Evolutionary conservation across 2,113 vertebrate species (phyloP).

Genomic region (Xiphophorus couchianus): DNA sequence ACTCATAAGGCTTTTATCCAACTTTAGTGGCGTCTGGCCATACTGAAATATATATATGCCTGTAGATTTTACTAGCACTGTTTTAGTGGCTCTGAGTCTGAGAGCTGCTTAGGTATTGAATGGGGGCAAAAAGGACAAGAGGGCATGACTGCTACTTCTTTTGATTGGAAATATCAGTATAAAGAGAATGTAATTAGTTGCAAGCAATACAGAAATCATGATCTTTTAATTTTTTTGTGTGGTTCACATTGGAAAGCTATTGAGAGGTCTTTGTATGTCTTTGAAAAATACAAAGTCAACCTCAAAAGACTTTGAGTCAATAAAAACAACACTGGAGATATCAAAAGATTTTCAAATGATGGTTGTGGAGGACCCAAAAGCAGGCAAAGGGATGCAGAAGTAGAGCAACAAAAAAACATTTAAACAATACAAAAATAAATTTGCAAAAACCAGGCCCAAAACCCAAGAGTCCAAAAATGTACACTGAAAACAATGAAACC

Average conservation of each 20-base stretch:
- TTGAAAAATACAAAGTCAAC: not conserved
- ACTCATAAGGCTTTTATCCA: constrained; percentile 65
- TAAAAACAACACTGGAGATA: not conserved
- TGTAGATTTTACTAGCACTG: not conserved
- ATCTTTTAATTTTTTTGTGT: too few relatives aligned
- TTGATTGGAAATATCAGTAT: not conserved
- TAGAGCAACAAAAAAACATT: too few relatives aligned
- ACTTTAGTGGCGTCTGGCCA: constrained; percentile 49
- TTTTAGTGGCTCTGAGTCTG: not conserved
- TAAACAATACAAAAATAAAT: too few relatives aligned
- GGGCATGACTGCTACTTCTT: not conserved
- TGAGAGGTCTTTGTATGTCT: not conserved
- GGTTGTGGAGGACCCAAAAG: too few relatives aligned
- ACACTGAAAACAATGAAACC: too few relatives aligned
- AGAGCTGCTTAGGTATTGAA: not conserved
- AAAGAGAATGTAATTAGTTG: too few relatives aligned
- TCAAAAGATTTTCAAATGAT: not conserved
- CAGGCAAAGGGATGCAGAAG: too few relatives aligned
- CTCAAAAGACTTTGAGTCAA: not conserved
- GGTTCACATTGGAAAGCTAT: not conserved
- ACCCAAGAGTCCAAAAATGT: too few relatives aligned
- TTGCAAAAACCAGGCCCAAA: too few relatives aligned
- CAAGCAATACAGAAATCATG: not conserved
- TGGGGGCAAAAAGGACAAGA: not conserved
- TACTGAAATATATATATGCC: constrained; percentile 22